phyloP scores from a whole-genome alignment of 2,888 invertebrate species.

The Dendrolimus houi region DNA sequence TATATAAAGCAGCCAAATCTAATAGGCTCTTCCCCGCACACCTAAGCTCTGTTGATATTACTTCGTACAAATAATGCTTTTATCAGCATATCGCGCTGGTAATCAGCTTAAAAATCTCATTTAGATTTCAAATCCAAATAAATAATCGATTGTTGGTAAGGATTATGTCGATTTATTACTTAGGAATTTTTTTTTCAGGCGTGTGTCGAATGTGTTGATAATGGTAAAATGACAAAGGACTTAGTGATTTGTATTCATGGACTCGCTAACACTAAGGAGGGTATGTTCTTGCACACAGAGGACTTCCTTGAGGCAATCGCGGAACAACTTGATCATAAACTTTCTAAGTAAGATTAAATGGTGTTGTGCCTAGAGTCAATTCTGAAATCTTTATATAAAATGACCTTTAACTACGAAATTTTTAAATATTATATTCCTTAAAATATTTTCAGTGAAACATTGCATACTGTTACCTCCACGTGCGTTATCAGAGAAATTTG shows the following conservation, averaged over 20 bases:
- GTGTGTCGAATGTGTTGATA: conserved; percentile 88
- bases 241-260: conserved; percentile 92
- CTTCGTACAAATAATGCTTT: background rate
- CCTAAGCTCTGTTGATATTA: background rate
- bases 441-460: no score
- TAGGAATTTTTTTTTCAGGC: conserved; percentile 51
- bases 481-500: no score
- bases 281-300: conserved; percentile 89
- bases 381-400: no score
- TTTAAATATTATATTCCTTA: no score
- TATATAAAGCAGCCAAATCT: no score
- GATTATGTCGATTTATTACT: background rate
- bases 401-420: no score
- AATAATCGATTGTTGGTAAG: background rate
- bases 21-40: no score
- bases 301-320: conserved; percentile 91
- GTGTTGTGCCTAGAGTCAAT: no score
- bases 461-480: no score
- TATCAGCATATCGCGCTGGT: background rate
- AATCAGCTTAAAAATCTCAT: background rate
- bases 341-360: conserved; percentile 35
- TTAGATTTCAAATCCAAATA: background rate
- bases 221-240: conserved; percentile 93
- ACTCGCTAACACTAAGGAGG: conserved; percentile 85
- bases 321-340: conserved; percentile 79